phyloP scores from a whole-genome alignment of 2,113 vertebrate genomes.

The Entelurus aequoreus region DNA sequence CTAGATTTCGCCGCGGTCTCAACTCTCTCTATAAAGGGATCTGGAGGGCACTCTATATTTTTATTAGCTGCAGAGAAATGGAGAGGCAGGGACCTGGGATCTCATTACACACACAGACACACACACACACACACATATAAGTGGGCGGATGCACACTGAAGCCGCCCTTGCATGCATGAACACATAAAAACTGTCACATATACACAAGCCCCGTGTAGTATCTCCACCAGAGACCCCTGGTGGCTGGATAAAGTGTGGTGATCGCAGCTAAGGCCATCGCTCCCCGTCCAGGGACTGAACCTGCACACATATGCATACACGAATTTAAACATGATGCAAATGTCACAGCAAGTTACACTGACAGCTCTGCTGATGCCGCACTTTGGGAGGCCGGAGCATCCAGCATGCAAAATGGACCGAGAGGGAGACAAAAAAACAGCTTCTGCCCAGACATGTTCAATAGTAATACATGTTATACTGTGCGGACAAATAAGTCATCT shows the following conservation, averaged over 20 bases:
- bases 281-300: slow-evolving; percentile 58
- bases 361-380: slow-evolving; percentile 63
- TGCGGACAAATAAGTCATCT: too few species aligned
- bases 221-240: slow-evolving; percentile 32
- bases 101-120: slow-evolving; percentile 56
- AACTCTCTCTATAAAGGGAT: slow-evolving; percentile 74
- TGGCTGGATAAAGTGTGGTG: slow-evolving; percentile 32
- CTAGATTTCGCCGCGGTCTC: slow-evolving; percentile 68
- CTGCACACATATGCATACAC: slow-evolving; percentile 23
- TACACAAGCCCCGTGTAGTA: slow-evolving; percentile 5
- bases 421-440: neutral
- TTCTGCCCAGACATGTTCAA: neutral
- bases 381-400: slow-evolving; percentile 46
- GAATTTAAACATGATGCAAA: slow-evolving; percentile 46
- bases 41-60: slow-evolving; percentile 70
- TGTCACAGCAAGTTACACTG: slow-evolving; percentile 51
- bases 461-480: neutral
- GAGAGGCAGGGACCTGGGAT: slow-evolving; percentile 64
- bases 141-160: neutral
- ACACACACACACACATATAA: slow-evolving; percentile 8
- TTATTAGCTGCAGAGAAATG: slow-evolving; percentile 71
- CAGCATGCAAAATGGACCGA: slow-evolving; percentile 26
- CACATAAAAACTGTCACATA: slow-evolving; percentile 9
- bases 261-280: slow-evolving; percentile 56
- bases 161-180: slow-evolving; percentile 7